Conservation (phyloP, 2,888 invertebrate genomes). For the Eremobia ochroleuca region DNA sequence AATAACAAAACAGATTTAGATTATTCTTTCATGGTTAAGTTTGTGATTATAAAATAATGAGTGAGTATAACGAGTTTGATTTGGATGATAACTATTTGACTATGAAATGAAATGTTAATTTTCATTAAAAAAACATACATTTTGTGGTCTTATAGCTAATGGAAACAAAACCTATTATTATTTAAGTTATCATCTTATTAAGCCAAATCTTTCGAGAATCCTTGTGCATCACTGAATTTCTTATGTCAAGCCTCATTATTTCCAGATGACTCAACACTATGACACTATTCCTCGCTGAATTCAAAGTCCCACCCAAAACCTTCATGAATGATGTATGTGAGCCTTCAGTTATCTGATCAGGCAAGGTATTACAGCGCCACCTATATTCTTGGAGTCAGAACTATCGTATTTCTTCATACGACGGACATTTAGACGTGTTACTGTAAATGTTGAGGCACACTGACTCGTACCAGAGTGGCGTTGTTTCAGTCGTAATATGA, state of each 20-base stretch:
- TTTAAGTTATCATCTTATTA: too few species aligned
- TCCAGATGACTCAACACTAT: neutral
- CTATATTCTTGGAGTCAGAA: conserved; percentile 56
- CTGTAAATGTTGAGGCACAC: conserved; percentile 20
- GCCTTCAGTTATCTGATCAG: conserved; percentile 68
- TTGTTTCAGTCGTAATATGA: neutral
- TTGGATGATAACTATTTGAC: too few species aligned
- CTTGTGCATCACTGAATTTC: neutral
- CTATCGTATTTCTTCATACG: conserved; percentile 67
- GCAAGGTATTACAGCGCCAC: conserved; percentile 64
- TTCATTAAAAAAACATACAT: too few species aligned
- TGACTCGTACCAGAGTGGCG: neutral
- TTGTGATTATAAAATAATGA: too few species aligned
- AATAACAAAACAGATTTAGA: too few species aligned
- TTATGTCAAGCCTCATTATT: neutral
- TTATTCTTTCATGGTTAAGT: too few species aligned
- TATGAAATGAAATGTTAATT: too few species aligned
- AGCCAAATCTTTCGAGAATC: neutral
- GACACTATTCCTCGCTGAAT: conserved; percentile 20
- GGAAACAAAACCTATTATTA: too few species aligned
- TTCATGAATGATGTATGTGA: conserved; percentile 69
- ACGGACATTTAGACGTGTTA: conserved; percentile 38
- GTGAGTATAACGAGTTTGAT: too few species aligned
- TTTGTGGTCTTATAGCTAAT: too few species aligned
- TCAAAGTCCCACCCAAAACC: conserved; percentile 44